These are phyloP conservation scores for Ditula angustiorana DNA, from an alignment of 2,888 invertebrate genomes.

Conservation along the genomic window DNA sequence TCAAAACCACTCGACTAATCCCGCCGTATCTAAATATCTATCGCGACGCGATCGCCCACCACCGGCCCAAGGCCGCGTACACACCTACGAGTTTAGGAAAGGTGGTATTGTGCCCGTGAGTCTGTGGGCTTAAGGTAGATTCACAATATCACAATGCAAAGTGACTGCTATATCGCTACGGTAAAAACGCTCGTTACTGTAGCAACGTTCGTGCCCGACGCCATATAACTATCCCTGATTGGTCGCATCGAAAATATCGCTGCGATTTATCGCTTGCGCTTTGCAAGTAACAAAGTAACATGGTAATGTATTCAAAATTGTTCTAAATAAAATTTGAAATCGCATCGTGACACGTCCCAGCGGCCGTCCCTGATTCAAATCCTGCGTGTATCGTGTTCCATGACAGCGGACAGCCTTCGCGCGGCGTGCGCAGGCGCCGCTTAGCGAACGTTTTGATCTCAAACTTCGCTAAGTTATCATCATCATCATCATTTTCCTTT, in stretches of 20 bases:
- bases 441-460: constrained; percentile 24
- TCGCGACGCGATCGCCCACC: constrained; percentile 18
- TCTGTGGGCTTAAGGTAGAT: constrained; percentile 51
- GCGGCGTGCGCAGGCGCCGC: constrained; percentile 40
- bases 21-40: neutral
- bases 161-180: no score
- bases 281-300: no score
- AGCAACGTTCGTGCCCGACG: no score
- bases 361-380: constrained; percentile 42
- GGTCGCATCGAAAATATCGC: no score
- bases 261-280: no score
- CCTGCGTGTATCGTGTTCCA: constrained; percentile 39
- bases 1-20: neutral
- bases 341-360: constrained; percentile 36
- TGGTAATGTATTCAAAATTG: no score
- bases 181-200: no score
- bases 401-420: constrained; percentile 47
- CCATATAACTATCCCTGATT: no score
- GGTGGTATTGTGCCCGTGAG: constrained; percentile 50
- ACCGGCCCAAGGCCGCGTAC: constrained; percentile 62
- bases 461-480: neutral
- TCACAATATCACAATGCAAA: no score
- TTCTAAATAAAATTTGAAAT: constrained; percentile 1
- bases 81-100: constrained; percentile 72
- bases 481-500: neutral